Conservation (phyloP, 2,888 invertebrate species). For the Silvanus unidentatus region DNA sequence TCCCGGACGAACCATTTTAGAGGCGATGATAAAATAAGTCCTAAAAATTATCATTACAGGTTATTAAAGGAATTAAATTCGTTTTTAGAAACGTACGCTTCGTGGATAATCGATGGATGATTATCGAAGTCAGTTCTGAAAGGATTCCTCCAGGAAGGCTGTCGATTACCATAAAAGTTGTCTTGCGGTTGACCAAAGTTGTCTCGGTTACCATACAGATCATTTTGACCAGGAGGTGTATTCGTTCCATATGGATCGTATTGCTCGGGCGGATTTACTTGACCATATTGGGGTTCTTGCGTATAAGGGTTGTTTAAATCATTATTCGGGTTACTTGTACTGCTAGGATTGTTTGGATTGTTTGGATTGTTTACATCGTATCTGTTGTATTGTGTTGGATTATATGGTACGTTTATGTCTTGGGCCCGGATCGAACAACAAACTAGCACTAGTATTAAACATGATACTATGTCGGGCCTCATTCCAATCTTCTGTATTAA, state of each 20-base stretch:
- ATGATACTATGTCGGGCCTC: constrained; percentile 23
- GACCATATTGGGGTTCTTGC: constrained; percentile 16
- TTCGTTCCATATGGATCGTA: constrained; percentile 13
- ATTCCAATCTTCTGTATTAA: constrained; percentile 21
- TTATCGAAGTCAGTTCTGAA: constrained; percentile 15
- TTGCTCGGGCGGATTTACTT: constrained; percentile 11
- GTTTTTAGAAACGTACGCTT: constrained; percentile 35
- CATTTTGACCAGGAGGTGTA: not conserved
- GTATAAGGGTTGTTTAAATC: constrained; percentile 18
- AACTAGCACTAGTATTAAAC: constrained; percentile 23
- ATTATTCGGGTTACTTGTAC: constrained; percentile 17
- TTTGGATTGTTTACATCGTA: constrained; percentile 22
- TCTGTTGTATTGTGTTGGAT: constrained; percentile 19
- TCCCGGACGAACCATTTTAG: constrained; percentile 84
- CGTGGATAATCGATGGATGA: constrained; percentile 34
- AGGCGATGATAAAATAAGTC: constrained; percentile 89
- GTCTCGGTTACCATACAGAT: not conserved
- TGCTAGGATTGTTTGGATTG: constrained; percentile 22
- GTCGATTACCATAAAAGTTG: constrained; percentile 12
- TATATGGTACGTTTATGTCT: constrained; percentile 26
- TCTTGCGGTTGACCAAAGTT: constrained; percentile 1
- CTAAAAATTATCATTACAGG: too few relatives aligned
- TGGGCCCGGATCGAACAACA: constrained; percentile 24
- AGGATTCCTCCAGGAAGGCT: constrained; percentile 21
- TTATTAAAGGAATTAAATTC: too few relatives aligned